These are phyloP conservation scores for Cephalopholis sonnerati DNA, from an alignment of 2,113 vertebrate genomes.

Conservation along the genomic window DNA sequence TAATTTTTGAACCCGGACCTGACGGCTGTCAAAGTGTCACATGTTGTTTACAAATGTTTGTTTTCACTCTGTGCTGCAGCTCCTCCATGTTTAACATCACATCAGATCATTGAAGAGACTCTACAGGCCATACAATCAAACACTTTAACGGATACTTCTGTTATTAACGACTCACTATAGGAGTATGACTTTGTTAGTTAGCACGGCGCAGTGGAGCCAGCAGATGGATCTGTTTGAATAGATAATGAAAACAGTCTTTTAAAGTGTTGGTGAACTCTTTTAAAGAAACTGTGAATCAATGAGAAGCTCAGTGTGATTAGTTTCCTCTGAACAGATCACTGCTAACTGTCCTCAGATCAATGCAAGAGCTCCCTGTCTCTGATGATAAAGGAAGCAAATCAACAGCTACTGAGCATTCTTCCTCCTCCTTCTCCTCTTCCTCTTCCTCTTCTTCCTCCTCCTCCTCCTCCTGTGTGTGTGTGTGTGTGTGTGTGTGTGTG, in stretches of 20 bases:
- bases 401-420: constrained; percentile 11
- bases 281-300: constrained; percentile 5
- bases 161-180: neutral
- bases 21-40: too few species aligned
- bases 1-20: too few species aligned
- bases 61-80: neutral
- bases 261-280: neutral
- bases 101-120: neutral
- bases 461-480: too few species aligned
- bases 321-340: constrained; percentile 25
- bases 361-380: constrained; percentile 20
- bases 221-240: too few species aligned
- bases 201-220: neutral
- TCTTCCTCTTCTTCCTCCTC: too few species aligned
- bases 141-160: neutral
- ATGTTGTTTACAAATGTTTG: too few species aligned
- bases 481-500: neutral
- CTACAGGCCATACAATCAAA: neutral
- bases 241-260: neutral
- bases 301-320: constrained; percentile 30
- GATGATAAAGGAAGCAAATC: constrained; percentile 40
- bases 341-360: constrained; percentile 29
- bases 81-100: neutral
- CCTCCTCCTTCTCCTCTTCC: neutral
- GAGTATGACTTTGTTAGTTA: neutral